Evolutionary conservation across 2,797 vertebrate species (phyloP).

Genomic region (Toxotes lorentzi): DNA sequence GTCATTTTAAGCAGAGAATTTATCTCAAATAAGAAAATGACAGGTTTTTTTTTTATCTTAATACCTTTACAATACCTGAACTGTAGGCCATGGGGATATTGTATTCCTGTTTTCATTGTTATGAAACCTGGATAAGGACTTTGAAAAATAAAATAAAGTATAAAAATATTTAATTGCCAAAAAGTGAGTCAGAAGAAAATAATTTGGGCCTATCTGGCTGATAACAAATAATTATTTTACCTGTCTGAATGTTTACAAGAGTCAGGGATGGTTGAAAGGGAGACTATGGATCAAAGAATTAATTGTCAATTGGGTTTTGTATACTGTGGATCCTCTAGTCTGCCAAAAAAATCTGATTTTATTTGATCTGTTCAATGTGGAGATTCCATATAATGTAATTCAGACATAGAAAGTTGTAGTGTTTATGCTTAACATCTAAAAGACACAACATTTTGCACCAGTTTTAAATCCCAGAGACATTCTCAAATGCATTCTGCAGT

Average conservation of each 20-base stretch:
- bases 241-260: neutral
- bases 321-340: neutral
- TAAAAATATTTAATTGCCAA: neutral
- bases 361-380: neutral
- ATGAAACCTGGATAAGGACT: neutral
- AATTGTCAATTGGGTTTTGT: neutral
- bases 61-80: slow-evolving; percentile 2
- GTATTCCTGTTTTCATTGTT: neutral
- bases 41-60: slow-evolving; percentile 5
- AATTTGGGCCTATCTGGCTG: too few relatives aligned
- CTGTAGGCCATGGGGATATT: neutral
- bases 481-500: slow-evolving; percentile 46
- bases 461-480: slow-evolving; percentile 43
- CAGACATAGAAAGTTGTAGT: neutral
- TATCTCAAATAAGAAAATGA: neutral
- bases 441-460: slow-evolving; percentile 28
- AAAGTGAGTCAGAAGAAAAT: neutral
- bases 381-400: slow-evolving; percentile 1
- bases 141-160: neutral
- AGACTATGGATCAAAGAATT: neutral
- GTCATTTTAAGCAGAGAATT: neutral
- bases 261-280: neutral
- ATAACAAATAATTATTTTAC: neutral
- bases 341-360: neutral
- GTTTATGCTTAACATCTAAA: neutral